Evolutionary conservation across 1,140 invertebrate genomes (phyloP).

Genomic region (Bombus terrestris): DNA sequence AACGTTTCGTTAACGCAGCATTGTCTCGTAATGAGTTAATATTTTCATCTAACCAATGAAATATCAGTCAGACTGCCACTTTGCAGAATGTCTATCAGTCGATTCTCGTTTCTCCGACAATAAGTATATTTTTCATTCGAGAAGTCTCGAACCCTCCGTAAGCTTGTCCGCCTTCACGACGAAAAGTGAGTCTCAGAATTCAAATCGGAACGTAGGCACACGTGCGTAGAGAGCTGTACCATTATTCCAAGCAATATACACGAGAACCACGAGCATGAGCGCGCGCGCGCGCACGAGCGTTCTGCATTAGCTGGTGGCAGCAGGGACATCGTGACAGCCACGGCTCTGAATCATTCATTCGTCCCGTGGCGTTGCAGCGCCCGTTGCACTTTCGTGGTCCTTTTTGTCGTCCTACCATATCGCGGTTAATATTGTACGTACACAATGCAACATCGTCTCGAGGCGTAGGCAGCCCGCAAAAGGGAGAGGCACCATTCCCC

Average conservation of each 20-base stretch:
- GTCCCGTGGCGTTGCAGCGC: slow-evolving; percentile 37
- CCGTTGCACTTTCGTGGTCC: slow-evolving; percentile 45
- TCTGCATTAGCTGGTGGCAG: slow-evolving; percentile 40
- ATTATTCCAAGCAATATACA: slow-evolving; percentile 24
- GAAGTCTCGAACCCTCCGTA: neutral
- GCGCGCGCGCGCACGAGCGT: neutral
- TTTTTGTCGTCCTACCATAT: slow-evolving; percentile 56
- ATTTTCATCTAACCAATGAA: neutral
- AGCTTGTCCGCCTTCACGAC: slow-evolving; percentile 1
- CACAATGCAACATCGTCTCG: slow-evolving; percentile 55
- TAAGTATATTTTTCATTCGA: neutral
- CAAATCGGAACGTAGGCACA: slow-evolving; percentile 24
- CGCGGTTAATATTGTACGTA: slow-evolving; percentile 63
- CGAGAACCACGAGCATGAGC: neutral
- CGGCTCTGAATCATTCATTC: slow-evolving; percentile 64
- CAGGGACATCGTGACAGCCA: slow-evolving; percentile 42
- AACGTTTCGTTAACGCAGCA: neutral
- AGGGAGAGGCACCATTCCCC: slow-evolving; percentile 35
- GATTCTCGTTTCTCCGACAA: neutral
- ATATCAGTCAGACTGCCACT: no score
- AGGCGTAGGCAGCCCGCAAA: slow-evolving; percentile 55
- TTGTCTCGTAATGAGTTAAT: neutral
- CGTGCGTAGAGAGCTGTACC: neutral
- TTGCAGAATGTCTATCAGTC: neutral
- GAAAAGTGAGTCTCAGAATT: slow-evolving; percentile 4